Conservation (phyloP, 2,113 vertebrate genomes). For the Choloepus hoffmanni region DNA sequence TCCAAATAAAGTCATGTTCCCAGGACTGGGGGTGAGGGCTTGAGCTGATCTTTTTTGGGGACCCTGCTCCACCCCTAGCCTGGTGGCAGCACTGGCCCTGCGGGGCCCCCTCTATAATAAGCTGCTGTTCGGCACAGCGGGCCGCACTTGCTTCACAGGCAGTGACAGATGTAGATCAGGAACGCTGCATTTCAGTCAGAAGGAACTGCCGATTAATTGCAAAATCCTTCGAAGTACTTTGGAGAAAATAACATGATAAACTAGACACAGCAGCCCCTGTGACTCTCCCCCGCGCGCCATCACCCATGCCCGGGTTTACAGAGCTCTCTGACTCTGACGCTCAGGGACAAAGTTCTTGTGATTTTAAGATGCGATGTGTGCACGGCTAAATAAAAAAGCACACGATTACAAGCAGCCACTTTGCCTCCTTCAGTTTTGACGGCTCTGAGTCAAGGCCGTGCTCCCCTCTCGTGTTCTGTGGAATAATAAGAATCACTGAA, state of each 20-base stretch:
- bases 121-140: rapidly evolving
- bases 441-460: constrained; percentile 71
- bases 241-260: neutral
- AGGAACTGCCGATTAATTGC: constrained; percentile 78
- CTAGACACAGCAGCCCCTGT: constrained; percentile 26
- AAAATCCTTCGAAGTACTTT: constrained; percentile 75
- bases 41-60: no score
- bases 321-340: constrained; percentile 50
- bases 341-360: constrained; percentile 66
- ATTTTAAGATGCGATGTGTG: constrained; percentile 61
- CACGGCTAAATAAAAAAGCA: constrained; percentile 61
- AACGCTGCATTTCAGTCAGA: constrained; percentile 76
- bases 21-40: no score
- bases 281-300: constrained; percentile 27
- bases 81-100: rapidly evolving
- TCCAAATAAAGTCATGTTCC: no score
- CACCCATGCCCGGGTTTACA: constrained; percentile 71
- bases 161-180: constrained; percentile 60
- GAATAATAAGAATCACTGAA: constrained; percentile 71
- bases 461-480: constrained; percentile 47
- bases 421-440: constrained; percentile 75
- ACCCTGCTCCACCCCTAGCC: no score
- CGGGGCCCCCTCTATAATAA: rapidly evolving
- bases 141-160: constrained; percentile 29
- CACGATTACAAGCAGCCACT: constrained; percentile 77